These are phyloP conservation scores for Gonioctena quinquepunctata DNA, from an alignment of 1,140 invertebrate genomes.

Conservation along the genomic window DNA sequence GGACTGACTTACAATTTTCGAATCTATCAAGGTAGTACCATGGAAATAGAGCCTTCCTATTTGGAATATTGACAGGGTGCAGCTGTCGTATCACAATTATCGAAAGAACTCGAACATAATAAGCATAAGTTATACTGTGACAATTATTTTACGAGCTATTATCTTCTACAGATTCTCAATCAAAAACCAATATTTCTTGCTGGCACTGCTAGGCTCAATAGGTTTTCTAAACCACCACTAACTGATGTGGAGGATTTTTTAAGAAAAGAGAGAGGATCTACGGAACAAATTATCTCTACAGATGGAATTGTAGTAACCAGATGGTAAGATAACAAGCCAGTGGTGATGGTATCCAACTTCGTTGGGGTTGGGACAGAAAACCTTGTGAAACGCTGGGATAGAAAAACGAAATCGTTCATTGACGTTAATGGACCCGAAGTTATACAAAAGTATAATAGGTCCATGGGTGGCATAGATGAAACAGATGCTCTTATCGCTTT, in stretches of 20 bases:
- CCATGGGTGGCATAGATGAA: too few relatives aligned
- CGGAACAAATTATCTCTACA: not conserved
- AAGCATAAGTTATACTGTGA: constrained; percentile 22
- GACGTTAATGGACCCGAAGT: too few relatives aligned
- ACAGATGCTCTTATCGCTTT: too few relatives aligned
- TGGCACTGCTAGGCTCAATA: constrained; percentile 4
- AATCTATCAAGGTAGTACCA: too few relatives aligned
- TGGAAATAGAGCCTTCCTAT: too few relatives aligned
- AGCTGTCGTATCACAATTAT: too few relatives aligned
- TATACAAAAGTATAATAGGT: too few relatives aligned
- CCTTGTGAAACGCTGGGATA: constrained; percentile 12
- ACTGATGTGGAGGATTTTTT: not conserved
- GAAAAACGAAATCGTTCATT: too few relatives aligned
- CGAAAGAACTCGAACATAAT: too few relatives aligned
- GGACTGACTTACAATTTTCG: too few relatives aligned
- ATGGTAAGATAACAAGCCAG: constrained; percentile 21
- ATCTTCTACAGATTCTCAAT: constrained; percentile 9
- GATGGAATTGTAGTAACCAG: not conserved
- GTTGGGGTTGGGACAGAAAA: constrained; percentile 5
- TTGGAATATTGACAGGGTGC: too few relatives aligned
- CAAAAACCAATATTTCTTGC: constrained; percentile 9
- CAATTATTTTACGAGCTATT: constrained; percentile 25
- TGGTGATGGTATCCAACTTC: constrained; percentile 22
- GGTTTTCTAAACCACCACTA: not conserved
- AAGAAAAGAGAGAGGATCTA: not conserved